Conservation (phyloP, 1,140 invertebrate genomes). For the Rhynchophorus ferrugineus region DNA sequence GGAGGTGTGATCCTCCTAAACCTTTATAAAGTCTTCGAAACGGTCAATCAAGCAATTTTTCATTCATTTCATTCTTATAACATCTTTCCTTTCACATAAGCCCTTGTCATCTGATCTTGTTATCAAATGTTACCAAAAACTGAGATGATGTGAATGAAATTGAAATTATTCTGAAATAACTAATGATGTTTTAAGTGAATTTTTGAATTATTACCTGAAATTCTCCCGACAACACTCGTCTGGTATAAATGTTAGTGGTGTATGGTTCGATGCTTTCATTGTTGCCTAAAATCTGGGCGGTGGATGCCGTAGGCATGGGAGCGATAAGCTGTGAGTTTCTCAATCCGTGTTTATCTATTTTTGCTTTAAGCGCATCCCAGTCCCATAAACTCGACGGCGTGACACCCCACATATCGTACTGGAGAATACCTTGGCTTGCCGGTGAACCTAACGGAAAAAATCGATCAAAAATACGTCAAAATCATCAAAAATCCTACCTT, state of each 20-base stretch:
- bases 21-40: too few species aligned
- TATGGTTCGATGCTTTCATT: constrained; percentile 99
- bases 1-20: too few species aligned
- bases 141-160: too few species aligned
- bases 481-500: constrained; percentile 26
- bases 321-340: constrained; percentile 92
- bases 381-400: constrained; percentile 85
- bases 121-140: too few species aligned
- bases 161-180: too few species aligned
- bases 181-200: too few species aligned
- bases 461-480: background rate
- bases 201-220: constrained; percentile 3
- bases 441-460: constrained; percentile 59
- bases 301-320: constrained; percentile 98
- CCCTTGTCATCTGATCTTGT: too few species aligned
- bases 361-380: constrained; percentile 77
- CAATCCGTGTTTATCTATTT: constrained; percentile 86
- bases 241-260: constrained; percentile 93
- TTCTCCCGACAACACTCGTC: constrained; percentile 87
- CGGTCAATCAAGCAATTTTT: too few species aligned
- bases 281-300: constrained; percentile 97
- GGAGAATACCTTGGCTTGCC: constrained; percentile 91
- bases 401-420: constrained; percentile 97
- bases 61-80: too few species aligned
- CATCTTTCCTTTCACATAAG: too few species aligned